Evolutionary conservation across 2,797 vertebrate genomes (phyloP).

Genomic region (Melanogrammus aeglefinus): DNA sequence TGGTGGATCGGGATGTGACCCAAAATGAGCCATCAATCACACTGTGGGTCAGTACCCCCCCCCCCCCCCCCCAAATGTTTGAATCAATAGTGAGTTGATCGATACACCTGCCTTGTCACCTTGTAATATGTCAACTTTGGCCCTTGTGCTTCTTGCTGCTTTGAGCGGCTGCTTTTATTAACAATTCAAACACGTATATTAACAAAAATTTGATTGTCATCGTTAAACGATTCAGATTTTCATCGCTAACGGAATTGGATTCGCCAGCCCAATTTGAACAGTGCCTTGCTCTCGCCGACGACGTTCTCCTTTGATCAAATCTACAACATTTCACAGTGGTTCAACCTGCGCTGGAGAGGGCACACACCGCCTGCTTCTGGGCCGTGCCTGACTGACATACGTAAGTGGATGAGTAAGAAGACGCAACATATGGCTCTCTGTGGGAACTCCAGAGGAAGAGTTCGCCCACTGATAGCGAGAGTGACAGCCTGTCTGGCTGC

Average conservation of each 20-base stretch:
- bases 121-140: not conserved
- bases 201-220: not conserved
- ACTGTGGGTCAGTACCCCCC: not conserved
- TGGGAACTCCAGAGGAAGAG: not conserved
- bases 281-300: not conserved
- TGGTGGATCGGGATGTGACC: not conserved
- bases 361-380: not conserved
- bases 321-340: not conserved
- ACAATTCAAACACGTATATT: not conserved
- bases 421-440: not conserved
- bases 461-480: conserved; percentile 6
- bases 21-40: too few species aligned
- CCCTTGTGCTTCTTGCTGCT: not conserved
- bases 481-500: conserved; percentile 38
- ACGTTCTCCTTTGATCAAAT: not conserved
- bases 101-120: not conserved
- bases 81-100: not conserved
- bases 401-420: not conserved
- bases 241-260: not conserved
- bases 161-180: not conserved
- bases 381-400: not conserved
- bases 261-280: not conserved
- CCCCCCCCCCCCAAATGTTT: too few species aligned
- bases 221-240: not conserved
- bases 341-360: too few species aligned